These are phyloP conservation scores for Drosophila neotestacea DNA, from an alignment of 2,888 invertebrate species.

Conservation along the genomic window DNA sequence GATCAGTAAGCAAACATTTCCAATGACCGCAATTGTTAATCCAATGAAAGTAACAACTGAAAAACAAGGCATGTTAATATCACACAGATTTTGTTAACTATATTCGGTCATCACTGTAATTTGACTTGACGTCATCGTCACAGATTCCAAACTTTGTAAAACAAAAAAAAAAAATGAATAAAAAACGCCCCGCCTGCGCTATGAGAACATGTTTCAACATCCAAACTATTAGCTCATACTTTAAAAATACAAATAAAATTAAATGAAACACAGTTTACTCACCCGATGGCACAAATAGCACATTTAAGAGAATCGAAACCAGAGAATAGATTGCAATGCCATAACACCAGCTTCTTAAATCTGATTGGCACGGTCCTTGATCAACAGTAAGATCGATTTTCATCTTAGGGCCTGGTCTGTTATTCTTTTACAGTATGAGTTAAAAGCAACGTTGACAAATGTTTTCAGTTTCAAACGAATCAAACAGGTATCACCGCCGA, in stretches of 20 bases:
- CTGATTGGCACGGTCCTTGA: conserved; percentile 65
- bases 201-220: conserved; percentile 55
- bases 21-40: conserved; percentile 55
- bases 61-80: conserved; percentile 34
- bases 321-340: conserved; percentile 70
- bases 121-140: conserved; percentile 59
- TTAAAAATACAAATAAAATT: conserved; percentile 9
- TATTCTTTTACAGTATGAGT: conserved; percentile 3
- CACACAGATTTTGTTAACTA: neutral
- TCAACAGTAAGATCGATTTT: conserved; percentile 72
- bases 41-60: conserved; percentile 61
- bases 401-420: conserved; percentile 50
- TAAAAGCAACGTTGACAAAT: conserved; percentile 15
- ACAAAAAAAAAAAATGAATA: conserved; percentile 5
- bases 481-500: conserved; percentile 17
- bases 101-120: conserved; percentile 33
- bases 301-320: conserved; percentile 40
- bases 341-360: conserved; percentile 69
- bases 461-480: neutral
- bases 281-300: conserved; percentile 62
- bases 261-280: conserved; percentile 32
- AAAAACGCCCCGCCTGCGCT: no score
- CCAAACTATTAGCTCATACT: conserved; percentile 65
- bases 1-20: conserved; percentile 63
- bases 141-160: conserved; percentile 44